Conservation (phyloP, 37 sponge, comb jelly and placozoan genomes). For the Mnemiopsis leidyi region DNA sequence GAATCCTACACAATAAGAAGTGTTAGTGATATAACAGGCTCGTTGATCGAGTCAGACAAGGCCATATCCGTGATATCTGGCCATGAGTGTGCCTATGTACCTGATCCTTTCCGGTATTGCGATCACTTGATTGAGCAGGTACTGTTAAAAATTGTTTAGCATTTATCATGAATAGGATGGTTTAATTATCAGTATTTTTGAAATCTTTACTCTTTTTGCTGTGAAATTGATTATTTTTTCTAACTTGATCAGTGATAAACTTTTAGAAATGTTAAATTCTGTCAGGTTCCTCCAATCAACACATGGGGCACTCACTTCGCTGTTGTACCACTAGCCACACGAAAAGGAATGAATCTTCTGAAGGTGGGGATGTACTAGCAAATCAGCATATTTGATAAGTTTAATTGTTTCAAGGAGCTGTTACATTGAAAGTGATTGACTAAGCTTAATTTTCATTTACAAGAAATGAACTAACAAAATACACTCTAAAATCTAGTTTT, state of each 20-base stretch:
- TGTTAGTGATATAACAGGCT: slow-evolving; percentile 49
- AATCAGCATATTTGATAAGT: not conserved
- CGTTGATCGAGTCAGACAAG: slow-evolving; percentile 16
- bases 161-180: too few species aligned
- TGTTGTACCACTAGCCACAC: slow-evolving; percentile 48
- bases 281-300: slow-evolving; percentile 50
- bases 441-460: too few species aligned
- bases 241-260: too few species aligned
- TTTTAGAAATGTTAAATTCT: not conserved
- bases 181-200: too few species aligned
- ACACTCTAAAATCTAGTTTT: too few species aligned
- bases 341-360: not conserved
- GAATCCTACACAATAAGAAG: slow-evolving; percentile 45
- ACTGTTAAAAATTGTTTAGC: too few species aligned
- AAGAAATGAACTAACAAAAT: too few species aligned
- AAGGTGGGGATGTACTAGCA: not conserved
- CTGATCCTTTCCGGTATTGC: slow-evolving; percentile 44
- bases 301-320: slow-evolving; percentile 65
- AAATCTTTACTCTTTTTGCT: too few species aligned
- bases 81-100: slow-evolving; percentile 68
- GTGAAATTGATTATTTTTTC: too few species aligned
- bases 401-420: not conserved
- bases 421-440: not conserved
- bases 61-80: slow-evolving; percentile 66
- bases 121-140: slow-evolving; percentile 67